These are phyloP conservation scores for Calephelis virginiensis DNA, from an alignment of 1,140 invertebrate genomes.

Conservation along the genomic window DNA sequence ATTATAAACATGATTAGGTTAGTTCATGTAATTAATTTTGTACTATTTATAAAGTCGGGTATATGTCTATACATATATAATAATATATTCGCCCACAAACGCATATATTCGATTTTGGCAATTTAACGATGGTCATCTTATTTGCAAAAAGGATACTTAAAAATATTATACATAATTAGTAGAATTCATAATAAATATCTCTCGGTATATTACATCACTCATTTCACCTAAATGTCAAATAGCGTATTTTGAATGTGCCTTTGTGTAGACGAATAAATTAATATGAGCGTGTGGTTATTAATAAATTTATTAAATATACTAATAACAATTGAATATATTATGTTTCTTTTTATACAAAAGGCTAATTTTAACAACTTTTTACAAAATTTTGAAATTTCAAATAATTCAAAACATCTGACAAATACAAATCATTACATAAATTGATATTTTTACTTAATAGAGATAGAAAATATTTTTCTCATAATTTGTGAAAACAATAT, in stretches of 20 bases:
- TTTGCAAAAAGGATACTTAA: not conserved
- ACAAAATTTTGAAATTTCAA: conserved; percentile 4
- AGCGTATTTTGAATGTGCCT: not conserved
- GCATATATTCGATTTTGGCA: not conserved
- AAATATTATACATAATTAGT: not conserved
- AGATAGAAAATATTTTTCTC: not conserved
- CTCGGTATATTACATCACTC: not conserved
- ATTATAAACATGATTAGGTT: conserved; percentile 67
- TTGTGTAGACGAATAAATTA: not conserved
- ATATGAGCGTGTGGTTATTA: conserved; percentile 21
- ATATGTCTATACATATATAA: conserved; percentile 27
- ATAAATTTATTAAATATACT: conserved; percentile 37
- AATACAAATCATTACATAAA: conserved; percentile 8
- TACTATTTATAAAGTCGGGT: conserved; percentile 57
- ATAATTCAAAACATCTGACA: conserved; percentile 7
- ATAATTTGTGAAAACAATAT: conserved; percentile 20
- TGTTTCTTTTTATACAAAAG: conserved; percentile 13
- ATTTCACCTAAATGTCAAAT: not conserved
- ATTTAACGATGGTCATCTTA: not conserved
- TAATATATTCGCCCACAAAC: not conserved
- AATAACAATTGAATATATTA: conserved; percentile 33
- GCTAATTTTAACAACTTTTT: conserved; percentile 20
- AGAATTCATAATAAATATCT: no score
- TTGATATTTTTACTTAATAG: conserved; percentile 3
- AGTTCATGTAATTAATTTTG: conserved; percentile 63